Conservation (phyloP, 2,888 invertebrate species). For the Cistogaster globosa region DNA sequence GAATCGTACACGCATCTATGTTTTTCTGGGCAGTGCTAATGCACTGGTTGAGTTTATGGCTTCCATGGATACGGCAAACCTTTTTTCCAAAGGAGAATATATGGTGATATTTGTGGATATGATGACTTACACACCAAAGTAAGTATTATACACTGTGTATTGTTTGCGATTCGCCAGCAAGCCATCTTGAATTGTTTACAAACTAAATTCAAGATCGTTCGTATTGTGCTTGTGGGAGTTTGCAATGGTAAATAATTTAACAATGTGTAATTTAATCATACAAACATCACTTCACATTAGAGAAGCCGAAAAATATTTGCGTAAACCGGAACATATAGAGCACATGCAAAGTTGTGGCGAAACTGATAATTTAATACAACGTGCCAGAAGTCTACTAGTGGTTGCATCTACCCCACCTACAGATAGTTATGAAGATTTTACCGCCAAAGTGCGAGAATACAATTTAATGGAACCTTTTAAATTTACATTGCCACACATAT, state of each 20-base stretch:
- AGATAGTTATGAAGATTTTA: constrained; percentile 89
- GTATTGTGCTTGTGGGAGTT: constrained; percentile 19
- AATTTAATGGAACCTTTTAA: constrained; percentile 92
- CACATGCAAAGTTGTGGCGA: constrained; percentile 86
- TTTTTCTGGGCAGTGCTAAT: constrained; percentile 94
- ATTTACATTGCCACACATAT: constrained; percentile 87
- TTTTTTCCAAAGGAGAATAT: constrained; percentile 96
- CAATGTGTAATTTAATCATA: constrained; percentile 58
- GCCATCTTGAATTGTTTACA: constrained; percentile 4
- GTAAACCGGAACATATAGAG: constrained; percentile 86
- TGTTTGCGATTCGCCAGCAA: constrained; percentile 35
- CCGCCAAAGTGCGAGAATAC: constrained; percentile 90
- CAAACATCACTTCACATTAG: constrained; percentile 76
- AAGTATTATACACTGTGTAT: constrained; percentile 77
- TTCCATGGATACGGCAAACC: constrained; percentile 93
- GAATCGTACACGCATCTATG: constrained; percentile 95
- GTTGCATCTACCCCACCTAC: constrained; percentile 94
- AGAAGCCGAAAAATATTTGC: constrained; percentile 91
- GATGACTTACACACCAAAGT: constrained; percentile 91
- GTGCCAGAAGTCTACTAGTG: constrained; percentile 92
- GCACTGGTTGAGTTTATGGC: constrained; percentile 95
- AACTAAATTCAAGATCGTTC: constrained; percentile 26
- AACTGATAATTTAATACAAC: constrained; percentile 84
- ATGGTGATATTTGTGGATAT: constrained; percentile 97
- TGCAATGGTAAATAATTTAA: constrained; percentile 30